Conservation (phyloP, 2,888 invertebrate species). For the Bimastos eiseni region DNA sequence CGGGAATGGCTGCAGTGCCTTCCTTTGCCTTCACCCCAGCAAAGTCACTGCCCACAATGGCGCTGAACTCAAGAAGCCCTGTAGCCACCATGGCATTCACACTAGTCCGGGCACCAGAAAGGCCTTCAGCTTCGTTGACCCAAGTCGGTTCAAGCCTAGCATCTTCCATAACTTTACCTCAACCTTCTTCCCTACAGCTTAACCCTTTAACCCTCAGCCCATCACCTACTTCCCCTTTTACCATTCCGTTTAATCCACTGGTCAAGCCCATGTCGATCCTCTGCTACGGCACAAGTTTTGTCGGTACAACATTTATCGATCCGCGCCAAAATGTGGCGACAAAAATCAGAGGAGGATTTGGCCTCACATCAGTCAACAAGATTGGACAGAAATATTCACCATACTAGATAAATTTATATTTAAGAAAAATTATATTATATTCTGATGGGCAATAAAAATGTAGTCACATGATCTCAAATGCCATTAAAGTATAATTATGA, state of each 20-base stretch:
- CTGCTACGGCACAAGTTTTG: constrained; percentile 1
- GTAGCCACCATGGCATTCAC: background rate
- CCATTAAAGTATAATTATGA: background rate
- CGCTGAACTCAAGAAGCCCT: background rate
- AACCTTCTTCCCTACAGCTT: constrained; percentile 6
- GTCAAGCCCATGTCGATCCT: constrained; percentile 20
- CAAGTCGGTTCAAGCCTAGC: background rate
- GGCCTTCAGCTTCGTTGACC: background rate
- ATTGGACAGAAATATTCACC: constrained; percentile 23
- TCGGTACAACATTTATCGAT: background rate
- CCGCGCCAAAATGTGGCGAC: background rate
- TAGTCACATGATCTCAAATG: constrained; percentile 22
- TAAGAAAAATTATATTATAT: background rate
- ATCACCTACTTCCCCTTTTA: background rate
- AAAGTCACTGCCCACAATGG: background rate
- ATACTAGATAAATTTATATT: background rate
- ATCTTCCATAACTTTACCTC: background rate
- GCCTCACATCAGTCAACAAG: constrained; percentile 7
- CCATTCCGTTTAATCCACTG: constrained; percentile 3
- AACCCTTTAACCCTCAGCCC: constrained; percentile 9
- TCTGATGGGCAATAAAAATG: background rate
- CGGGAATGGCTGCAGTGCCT: constrained; percentile 1
- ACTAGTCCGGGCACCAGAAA: background rate
- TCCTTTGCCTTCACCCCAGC: background rate
- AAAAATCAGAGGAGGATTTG: constrained; percentile 21